Base-by-base conservation (phyloP, 2,888 invertebrate genomes). In the Adelphocoris suturalis region DNA sequence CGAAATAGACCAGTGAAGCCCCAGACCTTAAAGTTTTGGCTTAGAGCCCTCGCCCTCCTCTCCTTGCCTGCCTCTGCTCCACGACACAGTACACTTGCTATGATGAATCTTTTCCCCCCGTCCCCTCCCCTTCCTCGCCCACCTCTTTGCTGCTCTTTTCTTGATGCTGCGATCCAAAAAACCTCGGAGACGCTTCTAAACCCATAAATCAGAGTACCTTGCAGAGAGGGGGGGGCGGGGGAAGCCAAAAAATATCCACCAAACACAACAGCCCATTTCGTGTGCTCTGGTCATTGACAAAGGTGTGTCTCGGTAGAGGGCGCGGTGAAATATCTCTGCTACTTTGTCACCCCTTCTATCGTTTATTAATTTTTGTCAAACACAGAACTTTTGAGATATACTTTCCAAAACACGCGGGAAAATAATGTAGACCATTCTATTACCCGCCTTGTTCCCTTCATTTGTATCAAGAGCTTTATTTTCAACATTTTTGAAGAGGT, bases 91-190 rank as follows among this genome's bases (percentile, higher is more conserved):
- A 80, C 80, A 89, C 89, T 89, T 89, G 81, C 89, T 57, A 81
- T 89, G 89, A 89, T 89, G 89, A 81, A 89, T 89, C 89, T 81
- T 48, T 37, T 14, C 11, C 28, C 11, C 28, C 80, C 47, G 14
- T 13, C 82, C 23, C 23, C 52, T 5, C 52, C 19, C 47, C 82
- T 82, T 48, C n/a, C 81, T 19, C n/a, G n/a, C 12, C 82, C n/a
- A 14, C 14, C 78, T 78, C 78, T 75, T 27, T 75, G 23, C 23
- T 28, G 23, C 78, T 19, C 75, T 48, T 75, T 86, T 28, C 86
- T 86, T 86, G 86, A 86, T 82, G 82, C 82, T 68, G 86, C 86
- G 86, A 86, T 86, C 86, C 86, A 86, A 86, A 86, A 86, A 86
- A 86, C 86, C 75, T 75, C 86, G 46, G 82, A 82, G 82, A 82